Conservation (phyloP, 1,140 invertebrate species). For the Bombus confusus region DNA sequence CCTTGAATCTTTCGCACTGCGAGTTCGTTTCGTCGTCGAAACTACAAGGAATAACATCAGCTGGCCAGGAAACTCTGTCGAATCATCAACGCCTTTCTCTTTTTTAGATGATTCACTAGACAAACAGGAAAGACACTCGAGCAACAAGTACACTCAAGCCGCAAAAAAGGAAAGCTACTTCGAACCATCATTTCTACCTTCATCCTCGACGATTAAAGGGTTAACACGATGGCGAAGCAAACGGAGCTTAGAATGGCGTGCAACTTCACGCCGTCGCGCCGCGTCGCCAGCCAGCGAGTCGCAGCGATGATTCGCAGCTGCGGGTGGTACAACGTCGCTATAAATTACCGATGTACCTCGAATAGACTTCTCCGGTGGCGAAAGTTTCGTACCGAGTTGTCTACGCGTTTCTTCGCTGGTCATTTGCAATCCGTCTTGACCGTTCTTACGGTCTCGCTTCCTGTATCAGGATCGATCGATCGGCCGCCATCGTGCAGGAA, state of each 20-base stretch:
- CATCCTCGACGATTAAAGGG: slow-evolving; percentile 15
- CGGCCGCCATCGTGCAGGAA: slow-evolving; percentile 28
- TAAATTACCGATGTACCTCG: slow-evolving; percentile 50
- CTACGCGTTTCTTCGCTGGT: neutral
- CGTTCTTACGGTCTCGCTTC: slow-evolving; percentile 39
- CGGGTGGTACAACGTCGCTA: slow-evolving; percentile 44
- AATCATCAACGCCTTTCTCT: neutral
- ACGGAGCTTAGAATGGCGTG: neutral
- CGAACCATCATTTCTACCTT: neutral
- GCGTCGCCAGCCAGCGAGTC: neutral
- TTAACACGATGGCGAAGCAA: slow-evolving; percentile 16
- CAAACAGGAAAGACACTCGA: neutral
- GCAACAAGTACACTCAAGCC: slow-evolving; percentile 10
- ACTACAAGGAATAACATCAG: neutral
- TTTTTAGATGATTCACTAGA: neutral
- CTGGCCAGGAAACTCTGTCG: neutral
- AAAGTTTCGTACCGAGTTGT: slow-evolving; percentile 17
- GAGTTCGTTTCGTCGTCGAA: neutral
- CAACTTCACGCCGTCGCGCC: neutral
- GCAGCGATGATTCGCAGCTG: slow-evolving; percentile 37
- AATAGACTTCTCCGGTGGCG: slow-evolving; percentile 40
- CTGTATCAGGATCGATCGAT: slow-evolving; percentile 53
- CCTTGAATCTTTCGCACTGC: neutral
- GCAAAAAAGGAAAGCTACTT: neutral
- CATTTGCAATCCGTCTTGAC: slow-evolving; percentile 27